Conservation (phyloP, 2,888 invertebrate species). For the Sympetrum striolatum region DNA sequence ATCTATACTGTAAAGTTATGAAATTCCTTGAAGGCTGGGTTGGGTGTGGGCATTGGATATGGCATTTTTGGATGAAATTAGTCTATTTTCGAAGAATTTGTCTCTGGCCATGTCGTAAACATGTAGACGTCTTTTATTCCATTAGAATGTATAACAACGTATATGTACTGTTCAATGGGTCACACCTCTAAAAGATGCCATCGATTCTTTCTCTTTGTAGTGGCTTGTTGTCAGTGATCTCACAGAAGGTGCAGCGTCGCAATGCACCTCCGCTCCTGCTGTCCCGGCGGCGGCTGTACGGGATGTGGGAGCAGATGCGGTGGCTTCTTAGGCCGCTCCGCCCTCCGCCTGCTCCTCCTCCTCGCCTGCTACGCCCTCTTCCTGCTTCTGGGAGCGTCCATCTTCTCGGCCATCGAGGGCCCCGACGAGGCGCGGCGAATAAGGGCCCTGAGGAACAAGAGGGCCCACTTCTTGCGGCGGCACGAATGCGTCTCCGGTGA, state of each 20-base stretch:
- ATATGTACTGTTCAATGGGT: no score
- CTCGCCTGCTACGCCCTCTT: constrained; percentile 65
- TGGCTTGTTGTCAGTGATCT: not conserved
- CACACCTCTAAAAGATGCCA: no score
- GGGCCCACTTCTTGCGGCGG: constrained; percentile 67
- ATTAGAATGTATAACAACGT: no score
- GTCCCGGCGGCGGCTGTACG: constrained; percentile 9
- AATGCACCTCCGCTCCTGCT: constrained; percentile 42
- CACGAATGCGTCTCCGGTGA: constrained; percentile 73
- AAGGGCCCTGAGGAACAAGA: constrained; percentile 63
- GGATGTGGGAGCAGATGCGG: not conserved
- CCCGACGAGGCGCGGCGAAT: constrained; percentile 71
- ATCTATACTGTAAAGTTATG: no score
- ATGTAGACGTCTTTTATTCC: no score
- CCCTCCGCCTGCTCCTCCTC: constrained; percentile 56
- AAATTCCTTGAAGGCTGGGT: no score
- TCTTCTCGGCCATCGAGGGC: constrained; percentile 80
- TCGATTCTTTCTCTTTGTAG: not conserved
- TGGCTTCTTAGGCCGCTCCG: constrained; percentile 24
- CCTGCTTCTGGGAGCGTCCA: constrained; percentile 74
- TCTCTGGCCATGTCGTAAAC: no score
- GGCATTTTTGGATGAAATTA: no score
- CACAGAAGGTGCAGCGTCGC: not conserved
- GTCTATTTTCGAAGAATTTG: no score
- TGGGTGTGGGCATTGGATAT: no score